Conservation (phyloP, 2,797 vertebrate genomes). For the Avahi laniger region DNA sequence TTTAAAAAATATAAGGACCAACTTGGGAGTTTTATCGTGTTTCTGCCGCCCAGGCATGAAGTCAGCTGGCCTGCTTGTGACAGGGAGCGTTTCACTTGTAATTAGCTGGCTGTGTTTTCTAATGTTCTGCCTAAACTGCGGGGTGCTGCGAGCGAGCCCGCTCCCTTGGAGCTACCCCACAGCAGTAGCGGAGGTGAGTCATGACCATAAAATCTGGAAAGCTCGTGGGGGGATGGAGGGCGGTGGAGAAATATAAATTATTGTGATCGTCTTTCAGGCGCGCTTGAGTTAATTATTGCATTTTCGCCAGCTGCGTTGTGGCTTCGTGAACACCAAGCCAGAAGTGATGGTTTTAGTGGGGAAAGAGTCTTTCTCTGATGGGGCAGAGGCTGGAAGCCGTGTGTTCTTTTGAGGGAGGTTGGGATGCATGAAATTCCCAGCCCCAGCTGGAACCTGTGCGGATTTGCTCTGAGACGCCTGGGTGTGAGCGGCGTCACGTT, state of each 20-base stretch:
- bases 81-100: constrained; percentile 36
- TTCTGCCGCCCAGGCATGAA: constrained; percentile 67
- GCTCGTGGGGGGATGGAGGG: not conserved
- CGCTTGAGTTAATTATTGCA: not conserved
- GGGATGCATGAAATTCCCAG: not conserved
- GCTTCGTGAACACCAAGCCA: not conserved
- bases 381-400: not conserved
- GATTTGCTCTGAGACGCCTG: not conserved
- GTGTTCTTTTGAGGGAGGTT: not conserved
- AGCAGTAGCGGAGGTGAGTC: constrained; percentile 71
- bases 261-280: not conserved
- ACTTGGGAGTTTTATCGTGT: constrained; percentile 71
- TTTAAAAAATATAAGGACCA: constrained; percentile 64
- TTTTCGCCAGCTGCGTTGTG: not conserved
- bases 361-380: not conserved
- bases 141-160: not conserved
- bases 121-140: constrained; percentile 22
- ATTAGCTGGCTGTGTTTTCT: constrained; percentile 27
- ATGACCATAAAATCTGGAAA: constrained; percentile 54
- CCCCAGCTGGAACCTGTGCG: constrained; percentile 1
- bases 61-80: constrained; percentile 49
- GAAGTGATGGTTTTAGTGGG: not conserved
- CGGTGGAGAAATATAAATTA: constrained; percentile 59
- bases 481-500: constrained; percentile 15
- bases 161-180: not conserved